These are phyloP conservation scores for Sinosuthora webbiana DNA, from an alignment of 2,113 vertebrate species.

Conservation along the genomic window DNA sequence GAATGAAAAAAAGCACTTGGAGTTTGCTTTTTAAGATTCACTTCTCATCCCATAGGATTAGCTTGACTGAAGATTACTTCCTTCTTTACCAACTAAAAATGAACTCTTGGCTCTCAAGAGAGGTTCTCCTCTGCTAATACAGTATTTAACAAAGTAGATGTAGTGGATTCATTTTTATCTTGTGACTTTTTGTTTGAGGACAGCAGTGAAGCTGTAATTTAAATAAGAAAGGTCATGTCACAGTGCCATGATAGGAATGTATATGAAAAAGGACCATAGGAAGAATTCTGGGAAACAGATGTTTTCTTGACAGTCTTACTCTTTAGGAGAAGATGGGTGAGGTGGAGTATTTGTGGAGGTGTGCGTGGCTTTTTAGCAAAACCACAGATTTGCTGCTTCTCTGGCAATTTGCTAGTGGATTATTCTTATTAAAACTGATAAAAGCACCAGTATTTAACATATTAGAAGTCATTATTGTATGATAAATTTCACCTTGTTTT, in stretches of 20 bases:
- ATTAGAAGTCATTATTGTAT: not conserved
- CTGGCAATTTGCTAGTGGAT: not conserved
- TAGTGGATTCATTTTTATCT: not conserved
- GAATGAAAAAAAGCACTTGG: not conserved
- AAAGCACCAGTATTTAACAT: not conserved
- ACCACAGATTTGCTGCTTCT: not conserved
- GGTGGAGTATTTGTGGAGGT: not conserved
- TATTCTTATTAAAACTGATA: not conserved
- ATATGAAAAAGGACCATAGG: not conserved
- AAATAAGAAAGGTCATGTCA: not conserved
- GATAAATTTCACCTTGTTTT: not conserved
- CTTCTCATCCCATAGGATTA: constrained; percentile 3
- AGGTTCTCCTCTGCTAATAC: not conserved
- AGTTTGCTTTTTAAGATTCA: not conserved
- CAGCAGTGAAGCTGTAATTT: not conserved
- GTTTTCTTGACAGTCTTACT: not conserved
- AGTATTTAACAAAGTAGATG: not conserved
- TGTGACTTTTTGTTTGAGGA: not conserved
- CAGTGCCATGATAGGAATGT: not conserved
- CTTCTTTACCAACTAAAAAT: not conserved
- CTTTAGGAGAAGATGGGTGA: not conserved
- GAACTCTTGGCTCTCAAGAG: not conserved
- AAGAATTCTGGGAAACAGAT: not conserved
- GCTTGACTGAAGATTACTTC: not conserved
- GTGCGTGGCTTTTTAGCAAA: not conserved